A percentile compares a stretch with the other conserved stretches of the same genome.
These are phyloP conservation scores for Potamarius usumacintae DNA, from an alignment of 2,113 vertebrate genomes.

Conservation along the genomic window DNA sequence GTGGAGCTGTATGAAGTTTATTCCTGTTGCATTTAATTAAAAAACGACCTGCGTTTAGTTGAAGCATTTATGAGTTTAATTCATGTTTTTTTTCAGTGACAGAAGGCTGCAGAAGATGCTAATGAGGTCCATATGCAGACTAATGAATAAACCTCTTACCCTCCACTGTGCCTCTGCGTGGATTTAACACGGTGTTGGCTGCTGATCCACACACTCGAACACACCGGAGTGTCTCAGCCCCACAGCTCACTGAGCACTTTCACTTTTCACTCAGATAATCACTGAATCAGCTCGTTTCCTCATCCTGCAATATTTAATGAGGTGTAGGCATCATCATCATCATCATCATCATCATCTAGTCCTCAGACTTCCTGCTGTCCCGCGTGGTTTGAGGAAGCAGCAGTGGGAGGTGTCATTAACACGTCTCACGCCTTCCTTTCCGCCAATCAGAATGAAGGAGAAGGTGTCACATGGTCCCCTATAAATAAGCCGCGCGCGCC, in stretches of 20 bases:
- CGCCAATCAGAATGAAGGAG: constrained; percentile 30
- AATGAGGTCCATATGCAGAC: background rate
- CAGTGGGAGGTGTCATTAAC: constrained; percentile 7
- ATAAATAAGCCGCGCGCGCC: constrained; percentile 2
- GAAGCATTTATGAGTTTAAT: too few species aligned
- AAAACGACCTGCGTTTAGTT: too few species aligned
- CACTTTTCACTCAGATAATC: background rate
- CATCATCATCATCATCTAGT: background rate
- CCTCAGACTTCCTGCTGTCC: background rate
- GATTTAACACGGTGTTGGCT: too few species aligned
- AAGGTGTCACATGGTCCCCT: background rate
- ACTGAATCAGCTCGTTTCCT: constrained; percentile 1
- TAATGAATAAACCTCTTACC: background rate
- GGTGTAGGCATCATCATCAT: too few species aligned
- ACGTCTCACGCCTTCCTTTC: constrained; percentile 1
- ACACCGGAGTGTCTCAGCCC: too few species aligned
- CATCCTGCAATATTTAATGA: constrained; percentile 30
- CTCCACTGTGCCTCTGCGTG: too few species aligned
- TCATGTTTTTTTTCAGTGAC: too few species aligned
- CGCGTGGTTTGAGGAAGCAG: background rate
- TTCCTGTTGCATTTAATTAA: too few species aligned
- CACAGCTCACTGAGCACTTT: too few species aligned
- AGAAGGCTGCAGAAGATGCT: background rate
- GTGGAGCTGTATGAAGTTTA: background rate
- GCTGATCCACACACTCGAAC: too few species aligned